Conservation (phyloP, 2,113 vertebrate species). For the Colaptes auratus region DNA sequence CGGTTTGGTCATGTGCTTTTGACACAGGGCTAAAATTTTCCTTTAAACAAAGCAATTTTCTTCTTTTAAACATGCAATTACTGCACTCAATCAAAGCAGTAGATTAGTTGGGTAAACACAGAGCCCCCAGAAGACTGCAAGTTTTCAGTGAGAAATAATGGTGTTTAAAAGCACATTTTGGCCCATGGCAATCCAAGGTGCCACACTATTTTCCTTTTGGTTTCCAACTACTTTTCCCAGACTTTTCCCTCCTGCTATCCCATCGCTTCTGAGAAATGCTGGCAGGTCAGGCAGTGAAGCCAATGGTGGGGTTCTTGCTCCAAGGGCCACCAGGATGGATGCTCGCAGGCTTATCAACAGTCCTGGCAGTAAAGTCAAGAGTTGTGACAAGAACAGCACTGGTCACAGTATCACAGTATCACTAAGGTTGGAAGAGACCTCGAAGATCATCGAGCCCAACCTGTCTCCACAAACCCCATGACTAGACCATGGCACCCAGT, state of each 20-base stretch:
- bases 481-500: too few relatives aligned
- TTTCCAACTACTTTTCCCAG: neutral
- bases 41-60: constrained; percentile 9
- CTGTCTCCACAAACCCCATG: too few relatives aligned
- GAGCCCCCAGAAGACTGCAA: neutral
- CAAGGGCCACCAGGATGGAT: neutral
- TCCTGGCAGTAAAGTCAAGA: neutral
- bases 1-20: neutral
- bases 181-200: neutral
- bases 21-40: neutral
- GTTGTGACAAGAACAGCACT: neutral
- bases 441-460: too few relatives aligned
- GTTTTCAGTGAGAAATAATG: neutral
- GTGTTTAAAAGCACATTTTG: neutral
- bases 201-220: neutral
- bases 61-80: neutral
- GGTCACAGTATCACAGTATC: too few relatives aligned
- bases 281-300: neutral
- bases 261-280: neutral
- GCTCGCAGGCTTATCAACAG: neutral
- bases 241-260: neutral
- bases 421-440: too few relatives aligned
- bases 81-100: neutral
- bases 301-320: neutral
- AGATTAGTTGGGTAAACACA: neutral